Base-by-base conservation (phyloP, 1,140 invertebrate genomes). In the Conus ventricosus region DNA sequence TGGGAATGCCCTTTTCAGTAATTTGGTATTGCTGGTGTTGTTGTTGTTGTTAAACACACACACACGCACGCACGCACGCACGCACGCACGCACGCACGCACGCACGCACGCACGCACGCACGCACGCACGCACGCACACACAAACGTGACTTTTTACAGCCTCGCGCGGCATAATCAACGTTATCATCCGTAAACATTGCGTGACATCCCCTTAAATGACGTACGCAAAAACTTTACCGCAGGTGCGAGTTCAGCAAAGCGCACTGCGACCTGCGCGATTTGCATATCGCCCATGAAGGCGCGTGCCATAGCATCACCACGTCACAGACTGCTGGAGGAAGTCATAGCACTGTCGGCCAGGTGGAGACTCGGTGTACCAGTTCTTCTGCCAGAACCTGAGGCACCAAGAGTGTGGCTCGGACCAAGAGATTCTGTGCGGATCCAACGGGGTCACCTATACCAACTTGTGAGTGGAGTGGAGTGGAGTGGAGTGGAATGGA, bases 191-290 rank as follows among this genome's bases (percentile, higher is more conserved):
- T 39, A 39, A 39, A 39, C 39, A 39, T 39, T 39, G 39, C 39
- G 39, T 39, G 39, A 39, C 39, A 39, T 8, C 13, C 4, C 15
- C 20, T 27, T 81, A 27, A 39, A 27, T 0, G 20, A 27, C 7
- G 27, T 13, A 53, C 17, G 13, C 5, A 63, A 23, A 63, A 7
- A 39, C 39, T 39, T 39, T 39, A 39, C 39, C 39, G 39, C 85
- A 87, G 85, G 85, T 87, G 85, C 17, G 71, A 76, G 75, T 87
- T 87, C 85, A 87, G 85, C 75, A 17, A 87, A 25, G 85, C 85
- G 20, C 85, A 87, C 85, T 87, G 85, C 75, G 51, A 78, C 71
- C 27, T 87, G 11, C 85, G 85, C 71, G 20, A 53, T 51, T 51
- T 87, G 53, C 85, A 87, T 71, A 54, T 87, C 25, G 75, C 71